Conservation (phyloP, 2,888 invertebrate species). For the Eristalis intricaria region DNA sequence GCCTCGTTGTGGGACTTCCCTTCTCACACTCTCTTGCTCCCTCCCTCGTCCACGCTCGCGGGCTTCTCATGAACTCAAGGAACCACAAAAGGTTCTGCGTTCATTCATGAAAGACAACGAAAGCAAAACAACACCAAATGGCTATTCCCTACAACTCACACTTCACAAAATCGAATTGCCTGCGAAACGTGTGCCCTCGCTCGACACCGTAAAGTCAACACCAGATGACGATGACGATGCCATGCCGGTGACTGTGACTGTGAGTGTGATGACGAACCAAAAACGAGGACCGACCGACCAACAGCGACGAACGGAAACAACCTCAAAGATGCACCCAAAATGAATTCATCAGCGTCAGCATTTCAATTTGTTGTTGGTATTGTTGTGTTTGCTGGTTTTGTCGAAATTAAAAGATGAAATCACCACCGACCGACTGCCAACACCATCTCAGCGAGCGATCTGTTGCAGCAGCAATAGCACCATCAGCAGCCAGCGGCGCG, state of each 20-base stretch:
- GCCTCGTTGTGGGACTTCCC: neutral
- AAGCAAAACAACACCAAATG: neutral
- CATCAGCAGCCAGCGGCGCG: neutral
- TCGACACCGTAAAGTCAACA: constrained; percentile 59
- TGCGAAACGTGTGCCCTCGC: constrained; percentile 68
- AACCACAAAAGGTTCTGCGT: constrained; percentile 35
- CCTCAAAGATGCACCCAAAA: constrained; percentile 59
- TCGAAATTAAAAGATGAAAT: constrained; percentile 66
- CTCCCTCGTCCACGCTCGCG: neutral
- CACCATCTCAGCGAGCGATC: constrained; percentile 39
- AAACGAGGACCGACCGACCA: constrained; percentile 3
- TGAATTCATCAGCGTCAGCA: constrained; percentile 58
- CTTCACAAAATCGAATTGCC: constrained; percentile 35
- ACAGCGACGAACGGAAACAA: constrained; percentile 42
- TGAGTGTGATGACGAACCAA: constrained; percentile 6
- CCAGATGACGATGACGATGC: constrained; percentile 14
- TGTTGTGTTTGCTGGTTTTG: constrained; percentile 14
- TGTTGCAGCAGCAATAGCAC: constrained; percentile 24
- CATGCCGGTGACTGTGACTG: neutral
- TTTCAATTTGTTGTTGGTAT: constrained; percentile 56
- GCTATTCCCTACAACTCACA: constrained; percentile 52
- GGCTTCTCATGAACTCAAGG: constrained; percentile 13
- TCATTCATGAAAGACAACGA: constrained; percentile 23
- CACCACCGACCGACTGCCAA: constrained; percentile 47
- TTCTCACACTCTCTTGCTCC: neutral